Evolutionary conservation across 35 echinoderm and acorn worm species (phyloP).

Genomic region (Lytechinus variegatus): DNA sequence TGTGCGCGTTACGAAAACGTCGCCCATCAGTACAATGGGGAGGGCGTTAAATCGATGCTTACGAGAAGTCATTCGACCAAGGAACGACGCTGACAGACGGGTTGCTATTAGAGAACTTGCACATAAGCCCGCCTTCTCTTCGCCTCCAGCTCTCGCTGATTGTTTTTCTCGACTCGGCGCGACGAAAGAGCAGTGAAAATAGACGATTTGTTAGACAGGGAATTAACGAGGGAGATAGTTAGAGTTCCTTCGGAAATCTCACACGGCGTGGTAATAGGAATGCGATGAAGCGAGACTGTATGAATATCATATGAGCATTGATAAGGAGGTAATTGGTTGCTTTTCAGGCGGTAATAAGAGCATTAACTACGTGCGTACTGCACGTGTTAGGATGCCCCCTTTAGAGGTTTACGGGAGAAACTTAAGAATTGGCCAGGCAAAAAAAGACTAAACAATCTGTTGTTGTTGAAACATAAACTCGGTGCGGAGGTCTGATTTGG

Average conservation of each 20-base stretch:
- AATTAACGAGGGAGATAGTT: slow-evolving; percentile 5
- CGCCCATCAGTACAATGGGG: background rate
- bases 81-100: background rate
- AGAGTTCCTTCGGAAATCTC: slow-evolving; percentile 8
- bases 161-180: slow-evolving; percentile 15
- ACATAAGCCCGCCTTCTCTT: background rate
- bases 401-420: background rate
- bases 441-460: slow-evolving; percentile 6
- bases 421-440: background rate
- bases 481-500: background rate
- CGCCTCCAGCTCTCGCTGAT: slow-evolving; percentile 7
- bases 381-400: background rate
- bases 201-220: slow-evolving; percentile 17
- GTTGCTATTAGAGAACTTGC: slow-evolving; percentile 10
- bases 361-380: background rate
- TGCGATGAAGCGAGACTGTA: slow-evolving; percentile 9
- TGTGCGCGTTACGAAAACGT: slow-evolving; percentile 16
- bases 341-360: slow-evolving; percentile 18
- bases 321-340: slow-evolving; percentile 11
- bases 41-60: background rate
- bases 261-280: slow-evolving; percentile 1
- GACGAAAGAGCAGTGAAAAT: slow-evolving; percentile 2
- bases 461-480: slow-evolving; percentile 19
- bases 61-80: background rate
- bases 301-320: slow-evolving; percentile 19